A percentile compares a stretch with the other conserved stretches of the same genome.
These are phyloP conservation scores for Salvelinus fontinalis DNA, from an alignment of 2,113 vertebrate species.

Conservation along the genomic window DNA sequence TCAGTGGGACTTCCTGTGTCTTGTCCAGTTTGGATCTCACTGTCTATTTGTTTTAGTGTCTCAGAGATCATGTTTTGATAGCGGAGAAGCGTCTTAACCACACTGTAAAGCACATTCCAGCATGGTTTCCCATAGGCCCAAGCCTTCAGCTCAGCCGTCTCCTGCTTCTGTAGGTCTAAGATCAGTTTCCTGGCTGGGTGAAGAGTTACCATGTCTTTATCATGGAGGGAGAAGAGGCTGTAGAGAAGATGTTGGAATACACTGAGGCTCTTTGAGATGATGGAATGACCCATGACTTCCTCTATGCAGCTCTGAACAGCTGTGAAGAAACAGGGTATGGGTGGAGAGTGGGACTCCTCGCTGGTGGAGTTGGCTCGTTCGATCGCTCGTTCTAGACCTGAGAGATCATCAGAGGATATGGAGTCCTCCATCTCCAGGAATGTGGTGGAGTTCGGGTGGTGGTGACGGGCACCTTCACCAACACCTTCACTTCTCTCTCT, in stretches of 20 bases:
- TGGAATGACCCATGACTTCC: slow-evolving; percentile 60
- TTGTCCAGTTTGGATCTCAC: slow-evolving; percentile 24
- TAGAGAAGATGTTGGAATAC: slow-evolving; percentile 54
- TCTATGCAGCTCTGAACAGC: slow-evolving; percentile 66
- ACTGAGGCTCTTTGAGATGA: slow-evolving; percentile 54
- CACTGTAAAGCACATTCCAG: slow-evolving; percentile 59
- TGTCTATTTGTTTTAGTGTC: slow-evolving; percentile 14
- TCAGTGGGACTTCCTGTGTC: slow-evolving; percentile 1
- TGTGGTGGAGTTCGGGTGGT: slow-evolving; percentile 58
- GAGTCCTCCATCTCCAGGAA: slow-evolving; percentile 57
- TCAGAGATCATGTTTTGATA: slow-evolving; percentile 48
- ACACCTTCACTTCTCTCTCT: slow-evolving; percentile 18
- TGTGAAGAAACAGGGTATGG: slow-evolving; percentile 69
- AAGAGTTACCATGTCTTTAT: slow-evolving; percentile 11
- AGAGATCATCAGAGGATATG: slow-evolving; percentile 28
- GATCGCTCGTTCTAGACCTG: not conserved
- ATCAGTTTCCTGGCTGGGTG: slow-evolving; percentile 22
- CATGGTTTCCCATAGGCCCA: slow-evolving; percentile 48
- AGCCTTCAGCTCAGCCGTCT: slow-evolving; percentile 30
- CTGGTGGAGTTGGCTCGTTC: not conserved
- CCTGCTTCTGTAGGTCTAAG: slow-evolving; percentile 35
- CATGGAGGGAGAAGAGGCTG: slow-evolving; percentile 18
- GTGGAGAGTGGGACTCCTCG: slow-evolving; percentile 40
- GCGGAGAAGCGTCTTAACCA: slow-evolving; percentile 50
- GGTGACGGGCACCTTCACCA: slow-evolving; percentile 39